Base-by-base conservation (phyloP, 1,140 invertebrate species). In the Zaprionus ghesquierei region DNA sequence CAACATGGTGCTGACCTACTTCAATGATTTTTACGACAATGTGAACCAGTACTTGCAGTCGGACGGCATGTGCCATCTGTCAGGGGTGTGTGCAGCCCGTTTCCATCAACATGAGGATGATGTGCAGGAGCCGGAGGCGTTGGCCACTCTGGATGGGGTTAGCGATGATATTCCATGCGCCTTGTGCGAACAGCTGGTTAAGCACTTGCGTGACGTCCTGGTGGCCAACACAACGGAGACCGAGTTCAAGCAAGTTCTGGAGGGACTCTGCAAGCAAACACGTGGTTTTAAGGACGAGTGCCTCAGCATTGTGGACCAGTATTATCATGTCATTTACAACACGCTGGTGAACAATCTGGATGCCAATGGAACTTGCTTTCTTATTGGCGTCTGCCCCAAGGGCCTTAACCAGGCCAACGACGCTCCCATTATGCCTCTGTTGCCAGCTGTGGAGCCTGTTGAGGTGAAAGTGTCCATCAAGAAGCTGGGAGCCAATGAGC, bases 191-290 rank as follows among this genome's bases (percentile, higher is more conserved):
- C 95, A 97, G 91, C 89, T 98, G 22, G 95, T 98, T 0, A 92
- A 92, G 33, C 96, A 98, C 93, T 92, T 97, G 64, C 94, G 94
- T 66, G 96, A 98, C 91, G 93, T 97, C 20, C 90, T 98, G 0
- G 93, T 96, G 27, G 95, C 97, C n/a, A 97, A 98, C 82, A 97
- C 97, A 1, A 97, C 97, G 0, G 95, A 96, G 91, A 69, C 92
- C 1, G 96, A 98, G 93, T 98, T 98, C 91, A 94, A 95, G 87
- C 92, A 94, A 85, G 94, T 98, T 2, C 91, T 97, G 12, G 91
- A 95, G 80, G 96, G 96, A 63, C 87, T 98, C 20, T 98, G 97
- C 92, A 96, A 95, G 74, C 95, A 97, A 92, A 95, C 95, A 1
- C 94, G 94, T 69, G 93, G 93, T 27, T 97, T 95, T 86, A 93